A percentile compares a stretch with the other conserved stretches of the same genome.
Conservation (phyloP, 2,113 vertebrate species). For the Colossoma macropomum region DNA sequence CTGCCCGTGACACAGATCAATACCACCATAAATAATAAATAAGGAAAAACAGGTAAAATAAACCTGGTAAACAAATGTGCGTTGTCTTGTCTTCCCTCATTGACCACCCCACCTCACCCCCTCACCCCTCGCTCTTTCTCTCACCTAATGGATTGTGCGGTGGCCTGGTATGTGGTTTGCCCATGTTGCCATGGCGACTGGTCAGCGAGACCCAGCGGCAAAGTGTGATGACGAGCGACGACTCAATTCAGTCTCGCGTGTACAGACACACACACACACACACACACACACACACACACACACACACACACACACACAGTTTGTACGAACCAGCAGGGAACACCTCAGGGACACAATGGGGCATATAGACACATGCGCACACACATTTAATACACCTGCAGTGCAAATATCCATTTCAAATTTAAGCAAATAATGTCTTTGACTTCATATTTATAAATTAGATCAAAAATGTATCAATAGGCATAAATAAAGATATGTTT, state of each 20-base stretch:
- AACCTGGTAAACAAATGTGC: constrained; percentile 72
- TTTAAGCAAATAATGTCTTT: no score
- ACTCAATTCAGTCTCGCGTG: constrained; percentile 56
- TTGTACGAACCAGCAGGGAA: constrained; percentile 22
- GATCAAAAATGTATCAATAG: no score
- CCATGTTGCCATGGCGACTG: constrained; percentile 67
- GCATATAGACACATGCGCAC: neutral
- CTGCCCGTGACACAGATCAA: constrained; percentile 66
- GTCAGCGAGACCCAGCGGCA: constrained; percentile 61
- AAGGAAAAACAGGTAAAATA: constrained; percentile 67
- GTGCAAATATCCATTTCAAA: no score
- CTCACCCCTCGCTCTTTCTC: constrained; percentile 11
- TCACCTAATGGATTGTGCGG: constrained; percentile 68
- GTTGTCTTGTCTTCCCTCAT: constrained; percentile 60
- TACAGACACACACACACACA: constrained; percentile 40
- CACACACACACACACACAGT: constrained; percentile 2
- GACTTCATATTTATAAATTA: no score
- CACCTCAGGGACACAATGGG: constrained; percentile 13
- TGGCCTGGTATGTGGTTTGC: constrained; percentile 55
- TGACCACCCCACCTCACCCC: neutral
- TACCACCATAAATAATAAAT: constrained; percentile 73
- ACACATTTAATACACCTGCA: neutral
- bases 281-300: constrained; percentile 20
- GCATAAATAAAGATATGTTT: no score
- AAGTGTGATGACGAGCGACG: constrained; percentile 62